Evolutionary conservation across 1,140 invertebrate genomes (phyloP).

Genomic region (Aporrectodea caliginosa): DNA sequence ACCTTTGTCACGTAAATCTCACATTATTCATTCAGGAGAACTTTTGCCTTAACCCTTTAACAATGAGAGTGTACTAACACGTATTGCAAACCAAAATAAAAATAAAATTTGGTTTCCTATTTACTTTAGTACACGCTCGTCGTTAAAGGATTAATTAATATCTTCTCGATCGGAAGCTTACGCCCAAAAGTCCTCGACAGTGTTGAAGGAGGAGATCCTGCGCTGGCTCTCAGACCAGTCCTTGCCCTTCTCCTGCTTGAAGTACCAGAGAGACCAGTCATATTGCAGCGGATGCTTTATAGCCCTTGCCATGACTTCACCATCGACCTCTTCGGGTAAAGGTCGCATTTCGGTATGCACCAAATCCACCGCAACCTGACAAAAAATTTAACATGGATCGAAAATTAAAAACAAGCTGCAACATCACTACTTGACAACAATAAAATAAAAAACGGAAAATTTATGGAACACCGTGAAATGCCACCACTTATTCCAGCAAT

Average conservation of each 20-base stretch:
- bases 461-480: too few species aligned
- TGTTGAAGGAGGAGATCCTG: constrained; percentile 87
- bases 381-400: too few species aligned
- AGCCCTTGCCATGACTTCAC: constrained; percentile 58
- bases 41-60: neutral
- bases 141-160: too few species aligned
- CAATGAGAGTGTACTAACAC: neutral
- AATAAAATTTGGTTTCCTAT: too few species aligned
- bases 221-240: constrained; percentile 91
- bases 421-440: too few species aligned
- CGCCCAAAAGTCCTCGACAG: constrained; percentile 99
- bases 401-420: too few species aligned
- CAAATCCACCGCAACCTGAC: too few species aligned
- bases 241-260: constrained; percentile 83
- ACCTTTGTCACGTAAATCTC: neutral
- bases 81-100: neutral
- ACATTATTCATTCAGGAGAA: constrained; percentile 16
- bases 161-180: constrained; percentile 58
- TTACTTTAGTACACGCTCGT: too few species aligned
- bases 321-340: too few species aligned
- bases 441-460: too few species aligned
- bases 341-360: too few species aligned
- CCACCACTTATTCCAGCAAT: too few species aligned
- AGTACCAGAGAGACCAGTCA: constrained; percentile 97
- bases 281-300: constrained; percentile 94